Conservation (phyloP, 2,113 vertebrate species). For the Xerus inauris region DNA sequence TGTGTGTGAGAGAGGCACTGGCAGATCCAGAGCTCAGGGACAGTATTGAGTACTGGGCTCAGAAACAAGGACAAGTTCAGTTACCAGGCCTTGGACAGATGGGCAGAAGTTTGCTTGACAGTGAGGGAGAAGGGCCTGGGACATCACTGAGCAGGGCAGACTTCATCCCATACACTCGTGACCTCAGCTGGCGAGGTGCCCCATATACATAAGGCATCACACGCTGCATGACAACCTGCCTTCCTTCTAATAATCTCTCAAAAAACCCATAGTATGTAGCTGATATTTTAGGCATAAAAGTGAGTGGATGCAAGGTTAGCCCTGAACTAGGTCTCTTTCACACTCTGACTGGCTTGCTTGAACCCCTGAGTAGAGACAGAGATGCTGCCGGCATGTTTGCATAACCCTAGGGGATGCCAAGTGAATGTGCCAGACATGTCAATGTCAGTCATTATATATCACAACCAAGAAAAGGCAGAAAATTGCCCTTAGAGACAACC, state of each 20-base stretch:
- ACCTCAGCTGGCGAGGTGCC: not conserved
- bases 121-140: not conserved
- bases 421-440: not conserved
- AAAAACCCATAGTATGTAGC: not conserved
- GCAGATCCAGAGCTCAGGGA: not conserved
- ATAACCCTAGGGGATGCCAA: not conserved
- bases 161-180: too few species aligned
- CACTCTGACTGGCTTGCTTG: not conserved
- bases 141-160: not conserved
- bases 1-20: not conserved
- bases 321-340: not conserved
- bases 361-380: not conserved
- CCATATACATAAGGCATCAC: not conserved
- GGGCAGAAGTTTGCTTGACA: not conserved
- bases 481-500: not conserved
- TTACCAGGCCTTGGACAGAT: not conserved
- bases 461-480: not conserved
- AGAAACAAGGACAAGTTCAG: not conserved
- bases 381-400: not conserved
- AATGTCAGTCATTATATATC: not conserved
- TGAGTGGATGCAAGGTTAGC: not conserved
- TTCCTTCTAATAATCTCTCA: conserved; percentile 5
- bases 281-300: not conserved
- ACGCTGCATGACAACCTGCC: not conserved
- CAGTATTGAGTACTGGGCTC: not conserved